phyloP scores from a whole-genome alignment of 2,888 invertebrate species.

The Lysandra coridon region DNA sequence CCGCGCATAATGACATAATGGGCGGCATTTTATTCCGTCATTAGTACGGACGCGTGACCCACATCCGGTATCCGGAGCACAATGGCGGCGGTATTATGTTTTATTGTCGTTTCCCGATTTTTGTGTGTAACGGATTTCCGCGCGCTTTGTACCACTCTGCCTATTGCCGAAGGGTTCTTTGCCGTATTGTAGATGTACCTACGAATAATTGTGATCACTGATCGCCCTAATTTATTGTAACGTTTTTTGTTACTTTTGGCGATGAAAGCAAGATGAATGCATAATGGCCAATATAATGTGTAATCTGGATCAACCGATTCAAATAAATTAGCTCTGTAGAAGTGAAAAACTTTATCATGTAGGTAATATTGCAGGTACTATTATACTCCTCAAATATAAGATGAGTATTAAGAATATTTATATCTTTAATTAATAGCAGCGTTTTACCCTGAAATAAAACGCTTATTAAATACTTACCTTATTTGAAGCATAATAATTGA shows the following conservation, averaged over 20 bases:
- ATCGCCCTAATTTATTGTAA: neutral
- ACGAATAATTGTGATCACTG: neutral
- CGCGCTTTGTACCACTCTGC: conserved; percentile 35
- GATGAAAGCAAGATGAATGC: neutral
- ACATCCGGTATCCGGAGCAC: conserved; percentile 65
- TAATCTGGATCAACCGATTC: neutral
- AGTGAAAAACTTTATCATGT: neutral
- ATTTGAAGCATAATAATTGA: too few species aligned
- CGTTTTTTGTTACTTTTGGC: neutral
- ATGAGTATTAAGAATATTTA: too few species aligned
- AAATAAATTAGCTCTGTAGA: neutral
- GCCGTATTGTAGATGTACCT: conserved; percentile 7
- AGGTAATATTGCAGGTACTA: too few species aligned
- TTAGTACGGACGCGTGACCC: conserved; percentile 58
- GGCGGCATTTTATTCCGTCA: conserved; percentile 51
- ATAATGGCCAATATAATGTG: neutral
- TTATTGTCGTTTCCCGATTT: conserved; percentile 47
- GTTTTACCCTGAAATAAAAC: too few species aligned
- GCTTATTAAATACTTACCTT: too few species aligned
- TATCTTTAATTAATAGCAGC: too few species aligned
- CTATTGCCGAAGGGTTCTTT: conserved; percentile 29
- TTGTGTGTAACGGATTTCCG: conserved; percentile 47
- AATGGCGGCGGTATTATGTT: conserved; percentile 50
- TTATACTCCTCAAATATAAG: too few species aligned
- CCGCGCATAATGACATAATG: conserved; percentile 46